Percentiles rank a stretch among this genome's conserved stretches.
These are phyloP conservation scores for Patella depressa DNA, from an alignment of 2,888 invertebrate species.

Conservation along the genomic window DNA sequence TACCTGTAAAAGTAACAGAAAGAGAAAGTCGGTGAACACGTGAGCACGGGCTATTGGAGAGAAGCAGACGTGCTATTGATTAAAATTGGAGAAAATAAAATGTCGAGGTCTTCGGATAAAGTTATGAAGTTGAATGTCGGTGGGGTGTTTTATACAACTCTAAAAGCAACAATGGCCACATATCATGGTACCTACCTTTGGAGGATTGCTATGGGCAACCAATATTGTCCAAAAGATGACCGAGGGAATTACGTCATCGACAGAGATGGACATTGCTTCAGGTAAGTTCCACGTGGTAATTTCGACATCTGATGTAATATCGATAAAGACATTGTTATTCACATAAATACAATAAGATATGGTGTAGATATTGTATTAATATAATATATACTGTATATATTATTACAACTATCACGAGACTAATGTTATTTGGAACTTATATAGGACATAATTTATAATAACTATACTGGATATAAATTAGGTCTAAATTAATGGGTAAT, in stretches of 20 bases:
- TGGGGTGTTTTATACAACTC: slow-evolving; percentile 56
- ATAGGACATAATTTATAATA: too few species aligned
- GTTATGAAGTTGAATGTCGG: slow-evolving; percentile 57
- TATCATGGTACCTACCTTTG: slow-evolving; percentile 49
- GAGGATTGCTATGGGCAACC: slow-evolving; percentile 36
- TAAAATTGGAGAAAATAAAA: slow-evolving; percentile 3
- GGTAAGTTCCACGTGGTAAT: slow-evolving; percentile 26
- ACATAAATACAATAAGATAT: too few species aligned
- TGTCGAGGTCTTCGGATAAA: slow-evolving; percentile 27
- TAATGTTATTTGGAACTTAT: too few species aligned
- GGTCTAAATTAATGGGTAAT: too few species aligned
- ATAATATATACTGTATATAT: too few species aligned
- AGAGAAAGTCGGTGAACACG: not conserved
- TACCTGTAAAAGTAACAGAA: not conserved
- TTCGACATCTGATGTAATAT: too few species aligned
- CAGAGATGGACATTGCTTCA: slow-evolving; percentile 53
- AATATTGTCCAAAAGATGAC: slow-evolving; percentile 50
- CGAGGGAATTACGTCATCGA: slow-evolving; percentile 52
- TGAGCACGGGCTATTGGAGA: not conserved
- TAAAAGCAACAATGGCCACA: slow-evolving; percentile 46
- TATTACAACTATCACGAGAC: too few species aligned
- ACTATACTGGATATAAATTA: too few species aligned
- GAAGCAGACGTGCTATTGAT: slow-evolving; percentile 10
- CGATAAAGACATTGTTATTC: too few species aligned
- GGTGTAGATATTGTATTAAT: too few species aligned